phyloP scores from a whole-genome alignment of 2,113 vertebrate species.

The Zootoca vivipara region DNA sequence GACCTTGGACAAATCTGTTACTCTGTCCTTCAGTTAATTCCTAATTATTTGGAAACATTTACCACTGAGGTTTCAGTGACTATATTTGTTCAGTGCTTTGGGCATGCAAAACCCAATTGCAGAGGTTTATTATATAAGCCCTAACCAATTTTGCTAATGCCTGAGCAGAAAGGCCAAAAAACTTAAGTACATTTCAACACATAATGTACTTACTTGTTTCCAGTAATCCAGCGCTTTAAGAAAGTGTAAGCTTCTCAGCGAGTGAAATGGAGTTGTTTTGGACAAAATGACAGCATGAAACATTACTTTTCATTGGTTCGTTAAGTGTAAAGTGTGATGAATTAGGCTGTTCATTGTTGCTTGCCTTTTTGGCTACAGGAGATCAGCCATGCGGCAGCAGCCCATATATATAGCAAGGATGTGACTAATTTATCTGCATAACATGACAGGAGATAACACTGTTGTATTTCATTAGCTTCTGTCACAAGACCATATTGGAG shows the following conservation, averaged over 20 bases:
- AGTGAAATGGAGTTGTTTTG: neutral
- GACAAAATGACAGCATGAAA: conserved; percentile 15
- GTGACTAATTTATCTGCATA: neutral
- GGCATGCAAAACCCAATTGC: neutral
- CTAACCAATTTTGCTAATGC: neutral
- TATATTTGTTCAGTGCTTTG: neutral
- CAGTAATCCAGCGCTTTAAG: neutral
- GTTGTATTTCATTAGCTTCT: conserved; percentile 4
- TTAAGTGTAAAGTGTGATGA: neutral
- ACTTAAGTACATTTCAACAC: neutral
- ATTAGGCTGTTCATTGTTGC: neutral
- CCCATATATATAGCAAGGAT: neutral
- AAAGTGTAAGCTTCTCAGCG: neutral
- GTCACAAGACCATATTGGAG: neutral
- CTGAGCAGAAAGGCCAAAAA: neutral
- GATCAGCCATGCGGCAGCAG: neutral
- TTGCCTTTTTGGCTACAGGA: neutral
- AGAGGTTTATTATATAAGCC: neutral
- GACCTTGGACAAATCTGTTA: neutral
- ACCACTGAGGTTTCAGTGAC: neutral
- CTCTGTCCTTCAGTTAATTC: neutral
- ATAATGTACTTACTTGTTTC: neutral
- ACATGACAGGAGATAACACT: neutral
- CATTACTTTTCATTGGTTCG: neutral
- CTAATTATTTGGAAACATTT: neutral